These are phyloP conservation scores for Gastrophysa polygoni DNA, from an alignment of 2,888 invertebrate species.

Conservation along the genomic window DNA sequence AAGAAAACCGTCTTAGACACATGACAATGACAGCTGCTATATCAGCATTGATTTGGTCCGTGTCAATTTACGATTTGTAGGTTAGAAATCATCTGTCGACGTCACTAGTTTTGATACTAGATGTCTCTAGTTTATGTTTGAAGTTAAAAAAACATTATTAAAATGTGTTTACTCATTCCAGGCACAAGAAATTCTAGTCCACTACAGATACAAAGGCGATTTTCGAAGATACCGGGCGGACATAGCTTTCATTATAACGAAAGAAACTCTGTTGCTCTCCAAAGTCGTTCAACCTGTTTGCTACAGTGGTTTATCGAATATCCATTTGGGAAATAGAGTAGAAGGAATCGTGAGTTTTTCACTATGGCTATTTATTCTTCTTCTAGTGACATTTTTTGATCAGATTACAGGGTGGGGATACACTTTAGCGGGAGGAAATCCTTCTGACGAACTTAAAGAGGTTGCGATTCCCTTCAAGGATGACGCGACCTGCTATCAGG, in stretches of 20 bases:
- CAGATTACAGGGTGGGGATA: conserved; percentile 53
- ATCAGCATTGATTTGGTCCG: too few species aligned
- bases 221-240: conserved; percentile 46
- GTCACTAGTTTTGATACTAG: too few species aligned
- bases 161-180: conserved; percentile 35
- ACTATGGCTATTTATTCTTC: too few species aligned
- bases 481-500: conserved; percentile 33
- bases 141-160: too few species aligned
- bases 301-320: conserved; percentile 32
- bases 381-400: too few species aligned
- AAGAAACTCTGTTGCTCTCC: conserved; percentile 44
- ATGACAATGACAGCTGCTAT: too few species aligned
- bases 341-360: conserved; percentile 41
- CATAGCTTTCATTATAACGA: conserved; percentile 51
- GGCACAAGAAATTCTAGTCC: conserved; percentile 39
- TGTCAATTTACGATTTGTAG: too few species aligned
- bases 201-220: conserved; percentile 41
- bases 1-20: too few species aligned
- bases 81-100: too few species aligned
- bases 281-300: conserved; percentile 54
- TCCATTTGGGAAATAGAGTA: conserved; percentile 11
- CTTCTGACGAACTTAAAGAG: conserved; percentile 44
- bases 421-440: conserved; percentile 37
- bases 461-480: conserved; percentile 40
- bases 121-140: too few species aligned